phyloP scores from a whole-genome alignment of 2,888 invertebrate genomes.

The Leptopterna dolabrata region DNA sequence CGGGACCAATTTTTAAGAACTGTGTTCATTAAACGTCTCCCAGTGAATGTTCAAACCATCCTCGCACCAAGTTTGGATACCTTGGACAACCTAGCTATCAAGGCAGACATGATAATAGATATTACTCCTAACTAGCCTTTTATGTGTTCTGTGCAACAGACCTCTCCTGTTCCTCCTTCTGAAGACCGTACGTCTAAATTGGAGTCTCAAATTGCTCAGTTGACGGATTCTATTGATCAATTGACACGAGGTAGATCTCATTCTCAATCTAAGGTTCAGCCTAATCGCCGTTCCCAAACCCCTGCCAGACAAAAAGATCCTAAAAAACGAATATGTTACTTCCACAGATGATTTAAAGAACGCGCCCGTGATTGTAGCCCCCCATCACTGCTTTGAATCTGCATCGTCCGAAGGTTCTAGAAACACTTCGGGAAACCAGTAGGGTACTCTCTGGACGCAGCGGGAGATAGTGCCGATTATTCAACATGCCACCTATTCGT shows the following conservation, averaged over 20 bases:
- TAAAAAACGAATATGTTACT: background rate
- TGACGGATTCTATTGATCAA: background rate
- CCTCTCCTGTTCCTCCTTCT: background rate
- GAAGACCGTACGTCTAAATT: background rate
- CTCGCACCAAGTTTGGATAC: background rate
- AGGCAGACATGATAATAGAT: background rate
- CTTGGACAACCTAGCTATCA: background rate
- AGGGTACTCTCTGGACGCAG: background rate
- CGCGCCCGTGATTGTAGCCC: background rate
- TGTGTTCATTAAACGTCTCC: background rate
- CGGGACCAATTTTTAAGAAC: background rate
- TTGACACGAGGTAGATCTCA: background rate
- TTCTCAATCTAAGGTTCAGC: background rate
- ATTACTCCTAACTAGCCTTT: background rate
- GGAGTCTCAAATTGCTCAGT: background rate
- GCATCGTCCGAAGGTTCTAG: too few relatives aligned
- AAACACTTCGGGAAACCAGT: background rate
- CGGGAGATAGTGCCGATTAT: background rate
- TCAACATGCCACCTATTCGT: background rate
- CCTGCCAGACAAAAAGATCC: background rate
- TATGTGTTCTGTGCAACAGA: background rate
- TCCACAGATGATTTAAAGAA: background rate
- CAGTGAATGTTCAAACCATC: background rate
- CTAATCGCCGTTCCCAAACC: background rate
- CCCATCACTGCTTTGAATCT: background rate